phyloP scores from a whole-genome alignment of 2,113 vertebrate species.

The Nesoenas mayeri region DNA sequence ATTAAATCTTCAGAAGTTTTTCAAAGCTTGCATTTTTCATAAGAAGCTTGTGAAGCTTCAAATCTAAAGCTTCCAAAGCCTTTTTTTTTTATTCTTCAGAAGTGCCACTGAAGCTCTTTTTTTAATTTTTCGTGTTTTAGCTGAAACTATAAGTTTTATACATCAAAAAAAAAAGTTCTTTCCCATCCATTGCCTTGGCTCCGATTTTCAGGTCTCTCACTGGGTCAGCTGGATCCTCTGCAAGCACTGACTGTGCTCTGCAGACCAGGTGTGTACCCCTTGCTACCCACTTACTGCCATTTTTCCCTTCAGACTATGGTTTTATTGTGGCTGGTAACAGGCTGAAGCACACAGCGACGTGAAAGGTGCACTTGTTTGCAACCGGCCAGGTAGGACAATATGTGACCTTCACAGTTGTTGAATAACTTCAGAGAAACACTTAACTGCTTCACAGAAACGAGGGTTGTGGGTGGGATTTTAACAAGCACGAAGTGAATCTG shows the following conservation, averaged over 20 bases:
- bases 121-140: slow-evolving; percentile 53
- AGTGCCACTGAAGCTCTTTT: slow-evolving; percentile 57
- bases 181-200: neutral
- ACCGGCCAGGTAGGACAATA: neutral
- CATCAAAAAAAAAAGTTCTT: neutral
- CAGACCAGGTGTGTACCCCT: neutral
- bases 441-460: neutral
- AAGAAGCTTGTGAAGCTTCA: slow-evolving; percentile 71
- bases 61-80: slow-evolving; percentile 65
- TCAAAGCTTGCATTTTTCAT: slow-evolving; percentile 74
- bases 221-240: neutral
- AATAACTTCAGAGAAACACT: slow-evolving; percentile 16
- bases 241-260: neutral
- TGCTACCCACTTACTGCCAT: neutral
- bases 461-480: neutral
- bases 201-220: neutral
- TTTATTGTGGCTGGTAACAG: neutral
- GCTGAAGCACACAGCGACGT: neutral
- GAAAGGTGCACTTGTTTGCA: neutral
- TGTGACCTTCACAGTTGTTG: slow-evolving; percentile 40
- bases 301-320: neutral
- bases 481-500: neutral
- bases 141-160: slow-evolving; percentile 49
- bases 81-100: slow-evolving; percentile 61
- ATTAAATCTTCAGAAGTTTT: slow-evolving; percentile 72